Percentiles rank a stretch among this genome's conserved stretches.
Evolutionary conservation across 2,797 vertebrate species (phyloP).

Genomic region (Coccyzus lansbergi): DNA sequence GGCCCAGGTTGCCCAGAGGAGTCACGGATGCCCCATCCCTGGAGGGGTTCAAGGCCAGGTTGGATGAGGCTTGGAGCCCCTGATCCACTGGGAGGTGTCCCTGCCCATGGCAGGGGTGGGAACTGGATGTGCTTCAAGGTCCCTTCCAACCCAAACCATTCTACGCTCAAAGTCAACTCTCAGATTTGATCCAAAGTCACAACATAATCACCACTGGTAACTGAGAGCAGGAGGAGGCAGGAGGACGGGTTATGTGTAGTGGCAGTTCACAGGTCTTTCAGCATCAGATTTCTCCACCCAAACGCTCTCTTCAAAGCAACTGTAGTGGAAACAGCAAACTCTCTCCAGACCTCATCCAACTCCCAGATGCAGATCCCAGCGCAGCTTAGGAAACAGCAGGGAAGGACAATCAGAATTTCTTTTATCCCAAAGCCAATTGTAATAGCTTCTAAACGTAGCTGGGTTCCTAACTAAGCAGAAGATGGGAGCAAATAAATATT

Average conservation of each 20-base stretch:
- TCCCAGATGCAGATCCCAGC: not conserved
- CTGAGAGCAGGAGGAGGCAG: not conserved
- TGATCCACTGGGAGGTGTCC: too few species aligned
- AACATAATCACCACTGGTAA: not conserved
- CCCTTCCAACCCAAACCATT: too few species aligned
- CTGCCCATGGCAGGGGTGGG: too few species aligned
- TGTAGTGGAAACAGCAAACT: not conserved
- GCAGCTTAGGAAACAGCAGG: not conserved
- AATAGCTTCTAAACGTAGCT: not conserved
- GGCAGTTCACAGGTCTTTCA: not conserved
- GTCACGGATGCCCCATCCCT: too few species aligned
- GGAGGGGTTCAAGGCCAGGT: too few species aligned
- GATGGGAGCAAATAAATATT: not conserved
- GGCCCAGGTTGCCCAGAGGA: too few species aligned
- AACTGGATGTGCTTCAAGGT: too few species aligned
- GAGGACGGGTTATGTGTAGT: not conserved
- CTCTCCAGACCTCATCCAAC: not conserved
- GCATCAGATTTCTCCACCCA: not conserved
- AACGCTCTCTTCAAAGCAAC: not conserved
- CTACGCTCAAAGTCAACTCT: not conserved
- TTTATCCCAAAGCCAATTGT: constrained; percentile 8
- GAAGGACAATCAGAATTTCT: not conserved
- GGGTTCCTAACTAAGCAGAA: constrained; percentile 21
- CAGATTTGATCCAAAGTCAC: not conserved
- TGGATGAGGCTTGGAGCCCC: too few species aligned